Conservation (phyloP, 2,797 vertebrate species). For the Euthynnus affinis region DNA sequence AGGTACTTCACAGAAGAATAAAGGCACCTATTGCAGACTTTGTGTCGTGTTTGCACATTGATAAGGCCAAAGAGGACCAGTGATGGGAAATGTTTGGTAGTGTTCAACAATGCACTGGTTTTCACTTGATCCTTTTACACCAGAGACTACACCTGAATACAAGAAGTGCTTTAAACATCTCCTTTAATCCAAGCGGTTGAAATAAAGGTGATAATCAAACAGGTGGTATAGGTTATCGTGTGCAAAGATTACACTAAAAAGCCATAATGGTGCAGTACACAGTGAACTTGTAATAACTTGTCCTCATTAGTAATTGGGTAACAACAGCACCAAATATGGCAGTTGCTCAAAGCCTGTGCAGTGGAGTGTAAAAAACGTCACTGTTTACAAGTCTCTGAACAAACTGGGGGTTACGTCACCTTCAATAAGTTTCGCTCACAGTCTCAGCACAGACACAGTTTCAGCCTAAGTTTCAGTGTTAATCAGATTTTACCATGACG, state of each 20-base stretch:
- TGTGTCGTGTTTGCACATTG: constrained; percentile 54
- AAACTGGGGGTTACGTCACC: constrained; percentile 66
- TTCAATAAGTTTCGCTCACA: constrained; percentile 55
- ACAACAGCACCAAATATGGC: constrained; percentile 72
- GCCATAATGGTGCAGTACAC: constrained; percentile 60
- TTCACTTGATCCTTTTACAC: constrained; percentile 52
- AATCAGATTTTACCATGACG: constrained; percentile 68
- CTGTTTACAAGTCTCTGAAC: constrained; percentile 71
- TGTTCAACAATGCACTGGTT: constrained; percentile 33
- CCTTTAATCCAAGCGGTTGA: constrained; percentile 46
- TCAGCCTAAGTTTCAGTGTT: constrained; percentile 50
- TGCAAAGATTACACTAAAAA: constrained; percentile 60
- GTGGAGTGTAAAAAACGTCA: constrained; percentile 62
- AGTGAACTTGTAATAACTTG: constrained; percentile 64
- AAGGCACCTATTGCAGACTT: constrained; percentile 42
- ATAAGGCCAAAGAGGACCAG: constrained; percentile 58
- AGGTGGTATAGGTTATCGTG: constrained; percentile 45
- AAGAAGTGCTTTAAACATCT: constrained; percentile 38
- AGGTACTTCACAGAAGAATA: constrained; percentile 41
- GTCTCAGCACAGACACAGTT: constrained; percentile 42
- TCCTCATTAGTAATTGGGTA: constrained; percentile 68
- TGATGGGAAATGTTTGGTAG: constrained; percentile 47
- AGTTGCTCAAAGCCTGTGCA: constrained; percentile 56
- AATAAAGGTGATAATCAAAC: constrained; percentile 44
- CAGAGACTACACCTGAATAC: constrained; percentile 28